Evolutionary conservation across 2,113 vertebrate species (phyloP).

Genomic region (Jaculus jaculus): DNA sequence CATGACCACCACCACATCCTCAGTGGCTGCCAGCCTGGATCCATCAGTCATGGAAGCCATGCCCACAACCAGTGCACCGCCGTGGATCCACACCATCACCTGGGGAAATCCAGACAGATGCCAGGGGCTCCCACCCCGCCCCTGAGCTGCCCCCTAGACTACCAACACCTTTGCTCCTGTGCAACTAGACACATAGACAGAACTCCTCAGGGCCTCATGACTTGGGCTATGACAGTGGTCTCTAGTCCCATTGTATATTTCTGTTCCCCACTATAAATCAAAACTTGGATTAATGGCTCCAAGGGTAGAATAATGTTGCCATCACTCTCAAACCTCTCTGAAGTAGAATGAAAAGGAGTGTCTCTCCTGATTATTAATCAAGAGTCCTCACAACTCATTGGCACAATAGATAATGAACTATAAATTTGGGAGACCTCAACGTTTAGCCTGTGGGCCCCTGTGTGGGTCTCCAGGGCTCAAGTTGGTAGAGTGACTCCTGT

Average conservation of each 20-base stretch:
- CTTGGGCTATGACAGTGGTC: background rate
- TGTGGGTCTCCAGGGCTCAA: background rate
- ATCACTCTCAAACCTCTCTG: background rate
- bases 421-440: background rate
- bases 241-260: background rate
- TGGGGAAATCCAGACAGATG: background rate
- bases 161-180: background rate
- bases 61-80: background rate
- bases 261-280: background rate
- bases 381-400: too few species aligned
- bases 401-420: background rate
- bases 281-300: background rate
- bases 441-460: background rate
- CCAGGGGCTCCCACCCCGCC: background rate
- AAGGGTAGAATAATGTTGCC: background rate
- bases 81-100: conserved; percentile 58
- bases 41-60: conserved; percentile 15
- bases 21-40: background rate
- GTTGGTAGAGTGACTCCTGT: background rate
- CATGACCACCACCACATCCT: conserved; percentile 33
- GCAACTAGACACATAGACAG: background rate
- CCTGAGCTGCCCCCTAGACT: background rate
- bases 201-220: background rate
- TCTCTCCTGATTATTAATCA: background rate
- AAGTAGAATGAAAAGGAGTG: background rate